phyloP scores from a whole-genome alignment of 2,888 invertebrate species.

The Eristalis arbustorum region DNA sequence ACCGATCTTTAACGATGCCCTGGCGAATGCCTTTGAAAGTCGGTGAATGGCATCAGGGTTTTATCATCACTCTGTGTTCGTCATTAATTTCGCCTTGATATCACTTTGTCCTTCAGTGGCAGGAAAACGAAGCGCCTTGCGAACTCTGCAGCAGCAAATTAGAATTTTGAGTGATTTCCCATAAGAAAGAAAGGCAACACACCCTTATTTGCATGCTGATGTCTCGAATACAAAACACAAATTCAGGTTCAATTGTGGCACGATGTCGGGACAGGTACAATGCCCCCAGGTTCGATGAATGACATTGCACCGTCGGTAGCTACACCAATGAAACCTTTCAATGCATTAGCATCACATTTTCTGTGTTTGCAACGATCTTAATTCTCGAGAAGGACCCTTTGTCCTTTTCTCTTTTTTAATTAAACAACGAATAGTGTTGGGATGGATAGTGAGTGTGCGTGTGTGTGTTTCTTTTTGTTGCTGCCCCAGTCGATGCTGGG shows the following conservation, averaged over 20 bases:
- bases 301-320: background rate
- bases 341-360: background rate
- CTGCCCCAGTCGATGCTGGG: background rate
- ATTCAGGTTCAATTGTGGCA: background rate
- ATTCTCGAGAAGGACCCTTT: background rate
- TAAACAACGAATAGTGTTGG: slow-evolving; percentile 6
- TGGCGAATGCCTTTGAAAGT: background rate
- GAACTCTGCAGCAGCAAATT: background rate
- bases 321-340: background rate
- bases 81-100: background rate
- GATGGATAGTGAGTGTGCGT: background rate
- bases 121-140: background rate
- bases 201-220: background rate
- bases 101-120: background rate
- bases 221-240: background rate
- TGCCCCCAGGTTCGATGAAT: background rate
- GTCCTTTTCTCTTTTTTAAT: background rate
- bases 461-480: slow-evolving; percentile 2
- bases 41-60: background rate
- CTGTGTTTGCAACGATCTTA: background rate
- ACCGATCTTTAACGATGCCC: background rate
- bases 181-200: background rate
- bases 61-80: background rate
- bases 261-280: background rate
- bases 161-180: background rate